Percentiles rank a stretch among this genome's conserved stretches.
These are phyloP conservation scores for Ophthalmolycus amberensis DNA, from an alignment of 2,113 vertebrate genomes.

Conservation along the genomic window DNA sequence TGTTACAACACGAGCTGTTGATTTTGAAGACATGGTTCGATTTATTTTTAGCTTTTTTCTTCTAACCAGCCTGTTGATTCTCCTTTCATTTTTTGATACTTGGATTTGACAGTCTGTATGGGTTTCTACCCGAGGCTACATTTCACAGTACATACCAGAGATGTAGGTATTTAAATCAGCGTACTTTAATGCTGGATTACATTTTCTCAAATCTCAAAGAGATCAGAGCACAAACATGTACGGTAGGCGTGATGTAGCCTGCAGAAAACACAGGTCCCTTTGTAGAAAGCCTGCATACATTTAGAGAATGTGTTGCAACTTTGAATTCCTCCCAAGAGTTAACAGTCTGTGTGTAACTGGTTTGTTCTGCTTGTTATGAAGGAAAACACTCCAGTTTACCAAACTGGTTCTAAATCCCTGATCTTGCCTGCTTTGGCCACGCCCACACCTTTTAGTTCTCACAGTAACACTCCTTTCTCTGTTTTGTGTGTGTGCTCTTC, in stretches of 20 bases:
- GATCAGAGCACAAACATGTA: neutral
- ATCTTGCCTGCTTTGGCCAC: conserved; percentile 40
- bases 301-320: neutral
- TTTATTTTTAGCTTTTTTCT: too few relatives aligned
- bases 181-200: neutral
- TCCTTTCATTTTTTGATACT: neutral
- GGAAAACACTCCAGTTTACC: conserved; percentile 13
- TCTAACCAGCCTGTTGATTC: neutral
- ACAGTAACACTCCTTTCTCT: neutral
- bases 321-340: neutral
- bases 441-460: conserved; percentile 32
- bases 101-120: neutral
- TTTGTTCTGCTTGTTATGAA: conserved; percentile 13
- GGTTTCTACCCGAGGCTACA: neutral
- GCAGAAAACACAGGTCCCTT: conserved; percentile 18
- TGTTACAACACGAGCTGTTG: neutral
- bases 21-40: neutral
- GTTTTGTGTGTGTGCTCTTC: neutral
- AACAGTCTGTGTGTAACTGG: conserved; percentile 15
- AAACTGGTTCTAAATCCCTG: conserved; percentile 62
- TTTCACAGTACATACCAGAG: neutral
- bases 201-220: neutral
- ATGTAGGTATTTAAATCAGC: neutral
- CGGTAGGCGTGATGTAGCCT: neutral
- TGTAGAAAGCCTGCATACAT: neutral